Conservation (phyloP, 2,797 vertebrate species). For the Sebastes matsubarae region DNA sequence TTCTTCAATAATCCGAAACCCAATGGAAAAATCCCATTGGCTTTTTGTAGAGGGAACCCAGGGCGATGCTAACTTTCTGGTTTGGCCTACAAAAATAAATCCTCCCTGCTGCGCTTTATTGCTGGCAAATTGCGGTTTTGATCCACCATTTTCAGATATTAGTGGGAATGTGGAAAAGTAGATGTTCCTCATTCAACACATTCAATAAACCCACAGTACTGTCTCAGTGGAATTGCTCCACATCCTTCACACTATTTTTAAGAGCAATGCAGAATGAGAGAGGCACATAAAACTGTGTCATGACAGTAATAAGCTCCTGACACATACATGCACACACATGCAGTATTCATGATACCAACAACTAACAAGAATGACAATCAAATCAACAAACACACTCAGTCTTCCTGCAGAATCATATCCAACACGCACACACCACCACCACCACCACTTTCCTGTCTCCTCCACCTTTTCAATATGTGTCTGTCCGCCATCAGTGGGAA, state of each 20-base stretch:
- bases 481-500: slow-evolving; percentile 36
- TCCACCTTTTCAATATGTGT: slow-evolving; percentile 46
- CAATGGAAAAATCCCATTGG: too few species aligned
- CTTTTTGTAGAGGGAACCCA: too few species aligned
- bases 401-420: not conserved
- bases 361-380: not conserved
- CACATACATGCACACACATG: not conserved
- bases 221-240: not conserved
- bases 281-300: not conserved
- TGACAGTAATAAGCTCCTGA: not conserved
- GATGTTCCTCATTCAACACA: not conserved
- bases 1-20: too few species aligned
- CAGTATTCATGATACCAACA: not conserved
- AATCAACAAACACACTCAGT: slow-evolving; percentile 5
- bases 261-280: not conserved
- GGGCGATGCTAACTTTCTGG: too few species aligned
- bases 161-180: not conserved
- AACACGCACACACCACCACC: slow-evolving; percentile 1
- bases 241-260: not conserved
- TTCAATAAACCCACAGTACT: not conserved
- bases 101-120: too few species aligned
- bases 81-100: too few species aligned
- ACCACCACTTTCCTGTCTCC: not conserved
- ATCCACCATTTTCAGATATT: not conserved
- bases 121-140: not conserved